These are phyloP conservation scores for Myotis davidii DNA, from an alignment of 2,113 vertebrate species.

Conservation along the genomic window DNA sequence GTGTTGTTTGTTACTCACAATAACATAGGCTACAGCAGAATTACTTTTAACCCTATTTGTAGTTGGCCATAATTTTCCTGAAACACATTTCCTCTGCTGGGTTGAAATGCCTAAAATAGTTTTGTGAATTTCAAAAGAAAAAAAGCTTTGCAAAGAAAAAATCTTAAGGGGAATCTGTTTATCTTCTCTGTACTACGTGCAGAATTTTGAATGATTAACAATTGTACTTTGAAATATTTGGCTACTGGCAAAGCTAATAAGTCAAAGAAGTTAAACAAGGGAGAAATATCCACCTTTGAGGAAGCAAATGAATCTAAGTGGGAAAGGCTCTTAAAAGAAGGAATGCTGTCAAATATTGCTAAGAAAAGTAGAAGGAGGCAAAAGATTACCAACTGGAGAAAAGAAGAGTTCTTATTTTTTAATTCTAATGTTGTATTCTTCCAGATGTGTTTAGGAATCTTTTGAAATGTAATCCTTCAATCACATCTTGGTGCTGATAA, in stretches of 20 bases:
- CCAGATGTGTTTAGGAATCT: not conserved
- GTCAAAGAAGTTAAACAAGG: slow-evolving; percentile 17
- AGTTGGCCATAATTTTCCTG: slow-evolving; percentile 50
- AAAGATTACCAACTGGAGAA: not conserved
- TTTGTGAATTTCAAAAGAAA: slow-evolving; percentile 34
- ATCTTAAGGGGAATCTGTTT: slow-evolving; percentile 36
- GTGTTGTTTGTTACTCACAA: slow-evolving; percentile 38
- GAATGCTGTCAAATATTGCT: not conserved
- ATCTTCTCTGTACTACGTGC: not conserved
- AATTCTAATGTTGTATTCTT: slow-evolving; percentile 8
- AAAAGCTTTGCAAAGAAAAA: not conserved
- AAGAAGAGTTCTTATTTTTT: not conserved
- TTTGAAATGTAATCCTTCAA: slow-evolving; percentile 38
- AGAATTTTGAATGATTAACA: slow-evolving; percentile 54
- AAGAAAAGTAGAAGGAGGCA: not conserved
- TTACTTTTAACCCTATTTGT: slow-evolving; percentile 27
- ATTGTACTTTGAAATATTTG: slow-evolving; percentile 21
- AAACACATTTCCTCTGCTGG: slow-evolving; percentile 25
- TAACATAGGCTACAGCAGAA: slow-evolving; percentile 19
- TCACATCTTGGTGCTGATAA: not conserved
- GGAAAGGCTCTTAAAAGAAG: not conserved
- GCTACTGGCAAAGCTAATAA: slow-evolving; percentile 33
- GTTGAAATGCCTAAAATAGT: slow-evolving; percentile 50
- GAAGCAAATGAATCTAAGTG: slow-evolving; percentile 5
- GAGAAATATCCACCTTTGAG: not conserved